Evolutionary conservation across 2,888 invertebrate genomes (phyloP), one percentile per base, ranked within the genome.

Genomic region (Zonitis immaculata): DNA sequence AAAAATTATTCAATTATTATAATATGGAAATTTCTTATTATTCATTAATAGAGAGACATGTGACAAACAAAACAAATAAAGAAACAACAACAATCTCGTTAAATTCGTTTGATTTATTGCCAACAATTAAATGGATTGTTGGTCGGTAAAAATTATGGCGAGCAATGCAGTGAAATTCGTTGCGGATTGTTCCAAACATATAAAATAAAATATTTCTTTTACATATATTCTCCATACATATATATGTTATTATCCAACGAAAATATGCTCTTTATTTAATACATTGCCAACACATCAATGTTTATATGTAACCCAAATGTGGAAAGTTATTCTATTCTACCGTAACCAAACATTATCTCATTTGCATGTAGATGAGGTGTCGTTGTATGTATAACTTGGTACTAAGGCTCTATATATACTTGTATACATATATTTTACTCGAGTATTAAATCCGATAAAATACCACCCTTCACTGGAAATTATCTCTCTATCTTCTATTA

Each of bases 331-430:
- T 49, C 51, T 51, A 52, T 52, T 56, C 58, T 65, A 63, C 63
- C 62, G 64, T 65, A 67, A 69, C 67, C 68, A 68, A 68, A 68
- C 71, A 69, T 69, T 69, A 72, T 70, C 72, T 72, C 71, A 73
- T 73, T 72, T 73, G 68, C 72, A 73, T 73, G 73, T 69, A 73
- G 71, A 73, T 73, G 72, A 71, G 71, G 39, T 39, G 39, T 39
- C 70, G 71, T 65, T 62, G 61, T 61, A n/a, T n/a, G n/a, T n/a
- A n/a, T n/a, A 63, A 64, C 65, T 69, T 64, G 66, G 68, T 69
- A 69, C 68, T 67, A 66, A 66, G 61, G 61, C 59, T 61, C 22
- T 22, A 22, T 5, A n/a, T n/a, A n/a, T 22, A 22, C 22, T 22
- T n/a, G n/a, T n/a, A n/a, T n/a, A 22, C 22, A 22, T n/a, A n/a